Conservation (phyloP, 92 coral and sea anemone species). For the Phenganax marumi region DNA sequence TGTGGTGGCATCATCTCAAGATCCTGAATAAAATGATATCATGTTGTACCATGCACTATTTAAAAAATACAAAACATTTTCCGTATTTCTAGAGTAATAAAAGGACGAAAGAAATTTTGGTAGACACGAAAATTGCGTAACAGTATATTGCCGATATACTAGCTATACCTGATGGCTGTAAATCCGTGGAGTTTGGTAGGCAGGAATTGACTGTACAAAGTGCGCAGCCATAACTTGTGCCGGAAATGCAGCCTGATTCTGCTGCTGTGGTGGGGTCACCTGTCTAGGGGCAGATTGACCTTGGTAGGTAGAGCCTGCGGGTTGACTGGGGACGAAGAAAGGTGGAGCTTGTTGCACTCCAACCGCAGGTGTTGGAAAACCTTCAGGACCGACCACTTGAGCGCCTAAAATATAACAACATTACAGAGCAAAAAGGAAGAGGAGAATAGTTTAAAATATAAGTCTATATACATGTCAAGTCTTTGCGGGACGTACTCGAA, state of each 20-base stretch:
- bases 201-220: conserved; percentile 15
- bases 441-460: background rate
- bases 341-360: conserved; percentile 29
- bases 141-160: too few relatives aligned
- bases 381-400: conserved; percentile 76
- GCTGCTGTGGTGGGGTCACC: conserved; percentile 29
- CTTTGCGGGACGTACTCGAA: background rate
- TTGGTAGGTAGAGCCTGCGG: conserved; percentile 24
- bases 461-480: background rate
- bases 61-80: too few relatives aligned
- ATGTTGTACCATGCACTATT: too few relatives aligned
- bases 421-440: background rate
- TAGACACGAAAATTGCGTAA: too few relatives aligned
- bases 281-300: conserved; percentile 25
- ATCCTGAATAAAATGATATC: conserved; percentile 48
- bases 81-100: too few relatives aligned
- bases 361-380: conserved; percentile 39
- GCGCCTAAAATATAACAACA: conserved; percentile 50
- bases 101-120: too few relatives aligned
- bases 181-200: conserved; percentile 22
- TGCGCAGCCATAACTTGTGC: conserved; percentile 1
- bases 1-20: conserved; percentile 68
- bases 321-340: conserved; percentile 32
- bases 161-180: conserved; percentile 19
- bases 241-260: conserved; percentile 19